Evolutionary conservation across 2,113 vertebrate genomes (phyloP).

Genomic region (Argyrosomus japonicus): DNA sequence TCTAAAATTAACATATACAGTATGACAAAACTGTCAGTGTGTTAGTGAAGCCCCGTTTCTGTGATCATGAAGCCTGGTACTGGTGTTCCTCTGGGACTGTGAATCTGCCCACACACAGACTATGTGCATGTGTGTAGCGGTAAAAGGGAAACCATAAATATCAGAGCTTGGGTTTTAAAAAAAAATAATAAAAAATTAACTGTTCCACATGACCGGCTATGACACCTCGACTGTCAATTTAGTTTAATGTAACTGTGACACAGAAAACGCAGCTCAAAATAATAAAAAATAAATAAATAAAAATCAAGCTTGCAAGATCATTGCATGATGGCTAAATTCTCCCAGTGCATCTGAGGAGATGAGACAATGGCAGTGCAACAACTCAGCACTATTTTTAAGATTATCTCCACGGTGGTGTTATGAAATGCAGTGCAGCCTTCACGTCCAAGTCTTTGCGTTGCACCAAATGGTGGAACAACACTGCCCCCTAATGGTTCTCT

Average conservation of each 20-base stretch:
- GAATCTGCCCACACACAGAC: constrained; percentile 56
- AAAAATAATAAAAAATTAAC: background rate
- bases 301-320: constrained; percentile 40
- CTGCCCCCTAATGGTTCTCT: constrained; percentile 65
- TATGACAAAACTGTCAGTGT: constrained; percentile 21
- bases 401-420: constrained; percentile 51
- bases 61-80: constrained; percentile 18
- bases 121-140: constrained; percentile 34
- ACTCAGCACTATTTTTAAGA: constrained; percentile 76
- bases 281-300: constrained; percentile 17
- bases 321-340: constrained; percentile 54
- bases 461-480: constrained; percentile 41
- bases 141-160: constrained; percentile 53
- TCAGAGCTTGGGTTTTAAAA: constrained; percentile 8
- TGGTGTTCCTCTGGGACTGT: constrained; percentile 38
- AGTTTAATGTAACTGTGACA: constrained; percentile 17
- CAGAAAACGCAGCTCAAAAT: constrained; percentile 7
- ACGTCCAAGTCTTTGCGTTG: background rate
- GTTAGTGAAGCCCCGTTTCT: constrained; percentile 9
- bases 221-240: constrained; percentile 56
- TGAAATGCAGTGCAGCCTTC: constrained; percentile 58
- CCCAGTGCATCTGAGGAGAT: constrained; percentile 44
- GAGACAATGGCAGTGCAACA: constrained; percentile 68
- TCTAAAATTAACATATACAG: constrained; percentile 43
- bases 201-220: constrained; percentile 46